A percentile compares a stretch with the other conserved stretches of the same genome.
Conservation (phyloP, 92 coral and sea anemone species). For the Porites rus region DNA sequence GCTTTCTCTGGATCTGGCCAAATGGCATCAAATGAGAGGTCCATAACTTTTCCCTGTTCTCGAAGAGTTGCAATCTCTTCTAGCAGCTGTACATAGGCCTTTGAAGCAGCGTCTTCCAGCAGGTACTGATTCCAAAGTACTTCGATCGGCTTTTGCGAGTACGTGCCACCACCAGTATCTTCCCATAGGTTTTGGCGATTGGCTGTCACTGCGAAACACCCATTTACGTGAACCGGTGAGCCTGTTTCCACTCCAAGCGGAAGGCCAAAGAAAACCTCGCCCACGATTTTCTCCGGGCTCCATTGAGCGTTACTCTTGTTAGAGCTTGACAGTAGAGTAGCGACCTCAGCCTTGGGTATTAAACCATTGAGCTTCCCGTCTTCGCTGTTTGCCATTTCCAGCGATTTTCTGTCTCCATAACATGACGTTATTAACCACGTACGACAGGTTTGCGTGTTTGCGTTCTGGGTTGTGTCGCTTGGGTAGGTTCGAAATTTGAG, state of each 20-base stretch:
- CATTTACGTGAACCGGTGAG: constrained; percentile 93
- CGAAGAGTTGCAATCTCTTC: constrained; percentile 74
- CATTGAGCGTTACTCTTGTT: constrained; percentile 33
- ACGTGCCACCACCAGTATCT: constrained; percentile 71
- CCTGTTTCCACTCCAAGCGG: constrained; percentile 93
- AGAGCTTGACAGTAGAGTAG: constrained; percentile 70
- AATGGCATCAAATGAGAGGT: constrained; percentile 67
- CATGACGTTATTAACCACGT: constrained; percentile 82
- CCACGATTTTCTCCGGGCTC: constrained; percentile 74
- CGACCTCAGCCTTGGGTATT: constrained; percentile 90
- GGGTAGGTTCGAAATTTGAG: constrained; percentile 49
- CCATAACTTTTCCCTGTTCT: constrained; percentile 65
- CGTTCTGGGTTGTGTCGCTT: constrained; percentile 17
- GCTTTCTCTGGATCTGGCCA: constrained; percentile 89
- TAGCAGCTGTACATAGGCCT: constrained; percentile 86
- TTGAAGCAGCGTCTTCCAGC: constrained; percentile 89
- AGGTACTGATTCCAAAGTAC: constrained; percentile 94
- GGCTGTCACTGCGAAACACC: constrained; percentile 91
- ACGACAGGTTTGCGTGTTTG: constrained; percentile 34
- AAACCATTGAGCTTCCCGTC: constrained; percentile 88
- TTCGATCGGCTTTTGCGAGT: constrained; percentile 80
- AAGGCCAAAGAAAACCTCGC: constrained; percentile 88
- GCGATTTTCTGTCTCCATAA: constrained; percentile 76
- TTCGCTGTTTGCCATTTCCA: constrained; percentile 80
- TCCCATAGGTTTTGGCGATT: constrained; percentile 96